These are phyloP conservation scores for Rhagium mordax DNA, from an alignment of 2,888 invertebrate genomes.

Conservation along the genomic window DNA sequence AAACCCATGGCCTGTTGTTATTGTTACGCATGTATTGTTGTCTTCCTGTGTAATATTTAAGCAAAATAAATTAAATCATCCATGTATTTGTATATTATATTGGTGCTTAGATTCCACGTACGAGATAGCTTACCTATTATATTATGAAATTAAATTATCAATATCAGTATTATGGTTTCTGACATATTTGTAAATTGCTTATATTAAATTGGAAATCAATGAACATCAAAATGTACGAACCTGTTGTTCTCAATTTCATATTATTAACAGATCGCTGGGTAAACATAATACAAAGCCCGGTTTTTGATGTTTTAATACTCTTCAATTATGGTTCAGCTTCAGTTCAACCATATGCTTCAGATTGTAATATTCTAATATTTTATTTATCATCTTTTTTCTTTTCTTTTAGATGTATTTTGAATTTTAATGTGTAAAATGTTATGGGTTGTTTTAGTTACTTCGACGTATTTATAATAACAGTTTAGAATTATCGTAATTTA, in stretches of 20 bases:
- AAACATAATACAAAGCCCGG: background rate
- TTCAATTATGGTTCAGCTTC: background rate
- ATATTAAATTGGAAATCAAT: slow-evolving; percentile 15
- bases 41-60: too few relatives aligned
- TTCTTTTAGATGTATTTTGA: background rate
- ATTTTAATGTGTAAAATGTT: background rate
- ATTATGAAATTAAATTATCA: slow-evolving; percentile 8
- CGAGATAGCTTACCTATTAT: background rate
- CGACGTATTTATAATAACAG: too few relatives aligned
- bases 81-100: background rate
- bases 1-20: too few relatives aligned
- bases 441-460: too few relatives aligned
- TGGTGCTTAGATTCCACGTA: background rate
- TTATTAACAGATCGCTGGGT: slow-evolving; percentile 5
- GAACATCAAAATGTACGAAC: background rate
- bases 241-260: slow-evolving; percentile 11
- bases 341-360: background rate
- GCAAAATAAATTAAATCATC: too few relatives aligned
- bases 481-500: too few relatives aligned
- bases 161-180: background rate
- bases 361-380: too few relatives aligned
- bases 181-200: slow-evolving; percentile 5
- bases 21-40: too few relatives aligned
- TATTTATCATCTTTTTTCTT: too few relatives aligned
- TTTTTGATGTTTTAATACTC: slow-evolving; percentile 6